Evolutionary conservation across 2,113 vertebrate genomes (phyloP).

Genomic region (Leptocoma aspasia): DNA sequence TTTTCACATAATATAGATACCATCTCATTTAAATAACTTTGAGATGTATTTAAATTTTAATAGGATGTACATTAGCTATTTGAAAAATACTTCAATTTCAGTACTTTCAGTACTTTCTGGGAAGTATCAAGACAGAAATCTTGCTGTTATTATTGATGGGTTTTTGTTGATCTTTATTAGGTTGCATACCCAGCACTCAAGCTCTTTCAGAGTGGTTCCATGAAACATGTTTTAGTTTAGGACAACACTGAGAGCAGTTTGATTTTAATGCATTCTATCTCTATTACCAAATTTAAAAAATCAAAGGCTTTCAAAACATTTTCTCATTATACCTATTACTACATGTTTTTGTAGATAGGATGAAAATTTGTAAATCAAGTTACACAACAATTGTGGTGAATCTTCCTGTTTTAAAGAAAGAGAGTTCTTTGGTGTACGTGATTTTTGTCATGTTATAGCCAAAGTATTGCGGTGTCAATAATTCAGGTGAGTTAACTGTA

Average conservation of each 20-base stretch:
- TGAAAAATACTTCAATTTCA: background rate
- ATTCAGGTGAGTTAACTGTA: background rate
- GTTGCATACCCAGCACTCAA: background rate
- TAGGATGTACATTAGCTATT: background rate
- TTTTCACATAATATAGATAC: background rate
- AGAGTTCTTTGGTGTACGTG: accelerated
- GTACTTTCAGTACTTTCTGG: background rate
- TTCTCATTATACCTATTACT: background rate
- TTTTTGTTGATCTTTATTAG: background rate
- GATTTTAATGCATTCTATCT: background rate
- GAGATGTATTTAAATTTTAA: background rate
- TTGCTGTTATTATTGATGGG: background rate
- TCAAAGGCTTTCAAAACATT: background rate
- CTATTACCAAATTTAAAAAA: background rate
- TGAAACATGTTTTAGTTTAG: background rate
- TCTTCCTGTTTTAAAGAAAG: background rate
- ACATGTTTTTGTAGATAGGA: background rate
- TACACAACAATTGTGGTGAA: background rate
- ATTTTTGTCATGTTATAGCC: background rate
- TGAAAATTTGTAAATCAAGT: background rate
- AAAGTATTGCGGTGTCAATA: background rate
- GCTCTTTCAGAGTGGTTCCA: background rate
- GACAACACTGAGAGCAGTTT: background rate
- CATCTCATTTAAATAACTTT: background rate
- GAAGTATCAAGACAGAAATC: background rate